Evolutionary conservation across 2,888 invertebrate species (phyloP), one percentile per base, ranked within the genome.

Genomic region (Steinernema hermaphroditum): DNA sequence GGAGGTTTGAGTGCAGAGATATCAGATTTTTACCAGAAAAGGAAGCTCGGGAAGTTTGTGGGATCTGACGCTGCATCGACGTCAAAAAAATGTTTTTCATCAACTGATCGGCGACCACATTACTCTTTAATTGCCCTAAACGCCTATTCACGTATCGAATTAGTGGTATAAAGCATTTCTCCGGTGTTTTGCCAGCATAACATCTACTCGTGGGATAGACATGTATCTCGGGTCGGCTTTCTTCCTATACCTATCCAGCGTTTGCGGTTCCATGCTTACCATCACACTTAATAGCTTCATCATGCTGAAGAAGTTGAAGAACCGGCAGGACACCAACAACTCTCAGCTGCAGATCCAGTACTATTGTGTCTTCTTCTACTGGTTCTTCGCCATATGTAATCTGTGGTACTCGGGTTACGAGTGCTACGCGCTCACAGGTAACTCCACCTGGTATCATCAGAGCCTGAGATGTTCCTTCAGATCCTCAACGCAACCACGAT

Each of bases 341-440:
- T 4, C 46, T 4, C 46, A 46, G 46, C 16, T 62, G 16, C 6
- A 62, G n/a, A 62, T 62, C 1, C 62, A 62, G 32, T 62, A 62
- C 16, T 24, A 29, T 16, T 62, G 62, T 32, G 19, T 62, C 32
- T 32, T 62, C 32, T 62, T 29, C 32, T 62, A 62, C 29, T 62
- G 32, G 62, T 16, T 62, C 34, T 62, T 62, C 16, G 62, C 62
- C 16, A 16, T 29, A 1, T 1, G 29, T 34, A 29, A 16, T 1
- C 32, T 62, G 6, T 2, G 29, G 29, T 34, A 32, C 14, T 29
- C 62, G 6, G 32, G 16, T 4, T 29, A 62, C 19, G 16, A 12
- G 32, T 29, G 16, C n/a, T 62, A 62, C 46, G n/a, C 8, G 6
- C 4, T 46, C 4, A 46, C n/a, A 46, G n/a, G 46, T 46, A 19